Evolutionary conservation across 1,140 invertebrate species (phyloP), one percentile per base, ranked within the genome.

Genomic region (Stegodyphus dumicola): DNA sequence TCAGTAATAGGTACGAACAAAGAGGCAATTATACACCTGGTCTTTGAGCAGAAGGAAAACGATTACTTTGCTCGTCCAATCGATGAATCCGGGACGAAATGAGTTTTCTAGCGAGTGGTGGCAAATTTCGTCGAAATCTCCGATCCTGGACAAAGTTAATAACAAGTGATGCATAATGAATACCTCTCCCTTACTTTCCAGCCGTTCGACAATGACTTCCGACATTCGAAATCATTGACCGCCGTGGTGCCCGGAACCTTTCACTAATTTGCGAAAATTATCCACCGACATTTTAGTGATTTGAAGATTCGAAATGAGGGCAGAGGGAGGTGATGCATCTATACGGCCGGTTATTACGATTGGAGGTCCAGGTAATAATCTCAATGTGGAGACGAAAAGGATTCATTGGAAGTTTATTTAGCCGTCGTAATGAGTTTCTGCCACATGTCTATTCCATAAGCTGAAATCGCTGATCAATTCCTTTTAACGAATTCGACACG

Each of bases 111-210:
- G 60, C 67, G 33, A 33, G 33, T 33, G 33, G 3, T 11, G 56
- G 15, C 65, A 64, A 70, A 70, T 77, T 77, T 77, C 76, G 49
- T 64, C 64, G 11, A 48, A 64, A 77, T 56, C 18, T 64, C 60
- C 54, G 13, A 13, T 75, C 13, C n/a, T 33, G 70, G 49, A 51
- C 76, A 53, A 67, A 77, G 64, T 77, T 77, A 77, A 77, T 77
- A 77, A 77, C 76, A 64, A 77, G 52, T 64, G 18, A 48, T 67
- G 60, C 76, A 77, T 67, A 67, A 75, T 75, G 60, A 77, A 77
- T 77, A 67, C 56, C 48, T 53, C 76, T 15, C 60, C 56, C 56
- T 15, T 60, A 33, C 33, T 33, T 33, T 33, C 33, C 33, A 33
- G 33, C 33, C 9, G 2, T 11, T 9, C 9, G 56, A 60, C 56